Base-by-base conservation (phyloP, 2,888 invertebrate genomes). In the Himalopsyche japonica region DNA sequence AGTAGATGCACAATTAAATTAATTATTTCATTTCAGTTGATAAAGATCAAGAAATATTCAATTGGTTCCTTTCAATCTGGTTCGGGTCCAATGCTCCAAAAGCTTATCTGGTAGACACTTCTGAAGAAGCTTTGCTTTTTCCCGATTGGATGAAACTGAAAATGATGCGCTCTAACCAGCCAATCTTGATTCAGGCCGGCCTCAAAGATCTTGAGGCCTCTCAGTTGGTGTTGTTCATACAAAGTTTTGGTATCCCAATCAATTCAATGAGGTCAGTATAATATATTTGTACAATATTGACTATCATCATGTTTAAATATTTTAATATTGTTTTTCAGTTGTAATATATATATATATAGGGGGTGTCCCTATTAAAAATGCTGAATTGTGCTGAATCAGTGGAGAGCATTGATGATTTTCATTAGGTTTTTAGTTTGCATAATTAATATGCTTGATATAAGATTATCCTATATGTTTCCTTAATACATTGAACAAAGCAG, bases 231-330 rank as follows among this genome's bases (percentile, higher is more conserved):
- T 92, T 98, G 12, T 98, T 98, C 90, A 97, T 98, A 82, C 98
- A 98, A 91, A 98, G 98, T 20, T 99, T 98, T 90, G 99, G 98
- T 32, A 97, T 98, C 89, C 98, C 98, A 0, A 96, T 98, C 0
- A 93, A 94, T 81, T 96, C 97, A 0, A 97, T 98, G 95, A 97
- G 96, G 91, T 95, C 24, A 57, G 20, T 57, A 57, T 57, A 32
- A 32, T 32, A 89, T 88, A 81, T 86, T 27, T 43, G 43, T 78
- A 20, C 12, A 5, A 47, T 57, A 15, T 43, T 43, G 8, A 43
- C 12, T 12, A 43, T 10, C 10, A 43, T 43, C n/a, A n/a, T n/a
- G n/a, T n/a, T n/a, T n/a, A n/a, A 43, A 43, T 43, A 34, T 34
- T 34, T 34, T 34, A n/a, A n/a, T n/a, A n/a, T n/a, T n/a, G n/a